A percentile compares a stretch with the other conserved stretches of the same genome.
Evolutionary conservation across 2,113 vertebrate genomes (phyloP).

Genomic region (Calypte anna): DNA sequence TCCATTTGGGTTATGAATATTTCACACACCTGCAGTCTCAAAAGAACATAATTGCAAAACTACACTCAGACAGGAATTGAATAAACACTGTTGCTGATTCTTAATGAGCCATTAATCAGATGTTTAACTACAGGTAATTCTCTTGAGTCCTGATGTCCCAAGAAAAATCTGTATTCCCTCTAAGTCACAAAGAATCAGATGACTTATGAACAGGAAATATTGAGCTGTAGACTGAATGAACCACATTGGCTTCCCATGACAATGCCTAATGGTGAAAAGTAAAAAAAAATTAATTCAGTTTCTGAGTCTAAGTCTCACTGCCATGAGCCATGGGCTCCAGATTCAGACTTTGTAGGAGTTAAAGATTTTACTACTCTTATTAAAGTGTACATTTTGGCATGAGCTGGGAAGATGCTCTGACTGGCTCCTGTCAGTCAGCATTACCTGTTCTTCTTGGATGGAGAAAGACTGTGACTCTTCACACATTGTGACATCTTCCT

Average conservation of each 20-base stretch:
- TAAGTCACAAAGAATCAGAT: not conserved
- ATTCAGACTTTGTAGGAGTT: not conserved
- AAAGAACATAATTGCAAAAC: conserved; percentile 63
- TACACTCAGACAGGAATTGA: conserved; percentile 46
- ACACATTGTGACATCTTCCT: not conserved
- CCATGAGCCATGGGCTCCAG: not conserved
- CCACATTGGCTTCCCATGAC: not conserved
- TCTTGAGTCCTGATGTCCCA: conserved; percentile 58
- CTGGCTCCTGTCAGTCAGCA: not conserved
- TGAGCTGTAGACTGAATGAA: not conserved
- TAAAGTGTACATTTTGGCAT: not conserved
- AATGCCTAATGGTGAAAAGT: not conserved
- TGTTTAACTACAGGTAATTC: conserved; percentile 72
- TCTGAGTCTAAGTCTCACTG: not conserved
- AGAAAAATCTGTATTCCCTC: conserved; percentile 63
- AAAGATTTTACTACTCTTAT: not conserved
- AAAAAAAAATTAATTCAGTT: not conserved
- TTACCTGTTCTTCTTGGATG: not conserved
- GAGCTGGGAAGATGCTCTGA: not conserved
- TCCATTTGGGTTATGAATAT: conserved; percentile 67
- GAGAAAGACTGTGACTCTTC: not conserved
- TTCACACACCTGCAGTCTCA: conserved; percentile 66
- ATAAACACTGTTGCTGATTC: conserved; percentile 64
- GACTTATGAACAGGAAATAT: conserved; percentile 21
- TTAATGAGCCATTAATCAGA: conserved; percentile 70